Evolutionary conservation across 2,888 invertebrate genomes (phyloP), one percentile per base, ranked within the genome.

Genomic region (Leptinotarsa rubiginosa): DNA sequence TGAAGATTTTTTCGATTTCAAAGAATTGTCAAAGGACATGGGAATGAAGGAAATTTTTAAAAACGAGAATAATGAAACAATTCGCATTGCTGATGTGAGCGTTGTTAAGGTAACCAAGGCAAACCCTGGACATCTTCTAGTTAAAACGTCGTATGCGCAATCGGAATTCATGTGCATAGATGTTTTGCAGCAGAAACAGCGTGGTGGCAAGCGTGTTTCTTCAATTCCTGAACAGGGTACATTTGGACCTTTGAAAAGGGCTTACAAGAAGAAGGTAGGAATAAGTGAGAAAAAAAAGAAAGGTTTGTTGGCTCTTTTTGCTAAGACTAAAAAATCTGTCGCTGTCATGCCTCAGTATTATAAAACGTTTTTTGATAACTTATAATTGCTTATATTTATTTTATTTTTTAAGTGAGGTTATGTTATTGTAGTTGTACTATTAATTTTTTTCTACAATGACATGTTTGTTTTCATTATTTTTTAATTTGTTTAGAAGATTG

Each of bases 281-380:
- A 72, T 72, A 52, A 59, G 16, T 47, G 72, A 72, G 18, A 56
- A 52, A 31, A 67, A 72, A 52, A 72, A 66, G 20, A 66, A 67
- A 20, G 49, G 65, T 47, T 47, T 71, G 15, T 52, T 67, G 52
- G 22, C 22, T 25, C 22, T 25, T 25, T 25, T 25, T 18, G 12
- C 41, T 65, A 47, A 65, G 65, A 62, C 62, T 62, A 47, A 65
- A 65, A 65, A 65, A 65, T 31, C 31, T 31, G 65, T 25, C 65
- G 41, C 65, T 65, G 65, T 65, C 31, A 65, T 65, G 65, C 65
- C 65, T 31, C 65, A 65, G 41, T 65, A 65, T 64, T 64, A 64
- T 64, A 64, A 64, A 64, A 64, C 64, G 64, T 64, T 64, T 64
- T 64, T 64, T 64, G 64, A 64, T 64, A 64, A 64, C 64, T 64